Percentiles rank a stretch among this genome's conserved stretches.
Conservation (phyloP, 2,888 invertebrate species). For the Pherbina coryleti region DNA sequence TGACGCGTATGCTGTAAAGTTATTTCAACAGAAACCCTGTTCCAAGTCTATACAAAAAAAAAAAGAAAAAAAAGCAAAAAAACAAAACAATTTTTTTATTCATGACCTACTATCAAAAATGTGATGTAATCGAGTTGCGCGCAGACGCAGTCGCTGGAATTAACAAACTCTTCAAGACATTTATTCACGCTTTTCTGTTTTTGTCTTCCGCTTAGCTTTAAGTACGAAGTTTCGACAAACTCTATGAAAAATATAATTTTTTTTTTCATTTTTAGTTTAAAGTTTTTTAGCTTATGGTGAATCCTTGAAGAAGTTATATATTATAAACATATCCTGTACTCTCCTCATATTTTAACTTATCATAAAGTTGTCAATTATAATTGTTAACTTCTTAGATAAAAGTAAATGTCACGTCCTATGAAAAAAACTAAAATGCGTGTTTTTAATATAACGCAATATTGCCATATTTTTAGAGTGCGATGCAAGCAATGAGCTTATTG, state of each 20-base stretch:
- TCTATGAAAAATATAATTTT: not conserved
- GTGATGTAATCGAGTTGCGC: slow-evolving; percentile 51
- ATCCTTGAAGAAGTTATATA: not conserved
- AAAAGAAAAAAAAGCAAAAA: slow-evolving; percentile 24
- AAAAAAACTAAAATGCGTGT: too few relatives aligned
- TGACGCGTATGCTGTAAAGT: slow-evolving; percentile 28
- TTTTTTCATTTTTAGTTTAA: not conserved
- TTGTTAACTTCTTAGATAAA: not conserved
- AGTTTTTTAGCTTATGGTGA: not conserved
- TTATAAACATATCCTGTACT: not conserved
- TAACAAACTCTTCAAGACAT: not conserved
- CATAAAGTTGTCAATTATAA: not conserved
- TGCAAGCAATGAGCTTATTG: too few relatives aligned
- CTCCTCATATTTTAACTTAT: not conserved
- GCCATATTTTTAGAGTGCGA: too few relatives aligned
- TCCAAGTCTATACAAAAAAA: slow-evolving; percentile 37
- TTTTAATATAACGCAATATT: too few relatives aligned
- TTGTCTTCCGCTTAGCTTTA: not conserved
- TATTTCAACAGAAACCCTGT: slow-evolving; percentile 36
- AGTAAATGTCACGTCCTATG: too few relatives aligned
- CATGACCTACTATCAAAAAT: slow-evolving; percentile 55
- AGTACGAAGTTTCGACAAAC: not conserved
- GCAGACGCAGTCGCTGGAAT: slow-evolving; percentile 27
- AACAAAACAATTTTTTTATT: slow-evolving; percentile 43
- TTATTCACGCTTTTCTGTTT: not conserved